Conservation (phyloP, 2,797 vertebrate species). For the Microcaecilia unicolor region DNA sequence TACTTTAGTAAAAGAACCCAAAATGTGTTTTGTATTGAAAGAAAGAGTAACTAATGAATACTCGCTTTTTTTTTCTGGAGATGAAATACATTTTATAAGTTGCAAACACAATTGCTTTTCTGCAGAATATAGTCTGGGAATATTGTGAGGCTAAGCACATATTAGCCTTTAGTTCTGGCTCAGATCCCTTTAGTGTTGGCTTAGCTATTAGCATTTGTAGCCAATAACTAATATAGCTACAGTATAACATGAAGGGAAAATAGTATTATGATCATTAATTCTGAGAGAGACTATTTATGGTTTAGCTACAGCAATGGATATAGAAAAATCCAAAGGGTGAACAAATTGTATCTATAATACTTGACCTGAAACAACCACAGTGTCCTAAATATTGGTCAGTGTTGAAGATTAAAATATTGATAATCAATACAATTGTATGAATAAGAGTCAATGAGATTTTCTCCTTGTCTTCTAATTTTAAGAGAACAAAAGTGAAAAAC, state of each 20-base stretch:
- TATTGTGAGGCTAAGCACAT: slow-evolving; percentile 14
- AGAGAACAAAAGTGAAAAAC: slow-evolving; percentile 17
- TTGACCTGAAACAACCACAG: no score
- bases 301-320: neutral
- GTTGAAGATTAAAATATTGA: no score
- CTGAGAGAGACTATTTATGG: slow-evolving; percentile 12
- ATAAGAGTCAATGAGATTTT: no score
- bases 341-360: neutral
- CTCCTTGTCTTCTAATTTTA: slow-evolving; percentile 26
- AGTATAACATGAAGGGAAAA: slow-evolving; percentile 14
- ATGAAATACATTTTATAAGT: neutral
- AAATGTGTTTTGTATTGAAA: no score
- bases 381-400: no score
- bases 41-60: neutral
- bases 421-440: no score
- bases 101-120: neutral
- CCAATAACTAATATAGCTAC: slow-evolving; percentile 30
- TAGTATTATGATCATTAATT: slow-evolving; percentile 20
- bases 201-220: slow-evolving; percentile 27
- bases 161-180: slow-evolving; percentile 32
- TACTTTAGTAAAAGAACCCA: no score
- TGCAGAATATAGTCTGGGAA: slow-evolving; percentile 2
- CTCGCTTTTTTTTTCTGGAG: neutral
- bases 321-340: neutral
- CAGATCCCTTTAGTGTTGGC: slow-evolving; percentile 29